Evolutionary conservation across 2,113 vertebrate genomes (phyloP), one percentile per base, ranked within the genome.

Genomic region (Abramis brama): DNA sequence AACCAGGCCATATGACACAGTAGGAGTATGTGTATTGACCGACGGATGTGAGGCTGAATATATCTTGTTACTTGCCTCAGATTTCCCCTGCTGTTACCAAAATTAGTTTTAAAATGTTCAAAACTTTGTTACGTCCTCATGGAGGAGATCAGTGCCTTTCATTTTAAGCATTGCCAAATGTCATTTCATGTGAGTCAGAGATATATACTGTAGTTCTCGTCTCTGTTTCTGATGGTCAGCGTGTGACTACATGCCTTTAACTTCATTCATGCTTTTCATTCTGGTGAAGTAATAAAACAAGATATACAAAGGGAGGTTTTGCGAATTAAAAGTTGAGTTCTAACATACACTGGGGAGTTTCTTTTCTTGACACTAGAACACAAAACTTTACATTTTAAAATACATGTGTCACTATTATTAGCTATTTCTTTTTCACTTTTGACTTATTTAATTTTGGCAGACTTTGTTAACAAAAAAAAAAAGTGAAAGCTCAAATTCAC

Each of bases 191-290:
- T 4, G 59, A 27, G 57, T 64, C 33, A 79, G 21, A 79, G 57
- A 79, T 25, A 23, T 77, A 27, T 60, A 17, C 43, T 75, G 45
- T 55, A 30, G n/a, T 50, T 68, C 36, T 68, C 4, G 11, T 64
- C n/a, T 68, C 62, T 23, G 62, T 59, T 19, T 27, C 30, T 59
- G 9, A 36, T 36, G 47, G 15, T 57, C 17, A 17, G 17, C 62
- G 12, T 82, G 79, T 82, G 33, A 66, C 25, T 47, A 81, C 60
- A 30, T 66, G 79, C 60, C 33, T 79, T 39, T 39, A 45, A 43
- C 1, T 62, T 13, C 9, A 68, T 68, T 52, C 62, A 45, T 64
- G 45, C 43, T 27, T 52, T 55, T 77, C 15, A 77, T 52, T 11
- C 74, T 25, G 5, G 6, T 30, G 13, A 30, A 68, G 0, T 11